Percentiles rank a stretch among this genome's conserved stretches.
Evolutionary conservation across 2,113 vertebrate genomes (phyloP).

Genomic region (Stigmatopora nigra): DNA sequence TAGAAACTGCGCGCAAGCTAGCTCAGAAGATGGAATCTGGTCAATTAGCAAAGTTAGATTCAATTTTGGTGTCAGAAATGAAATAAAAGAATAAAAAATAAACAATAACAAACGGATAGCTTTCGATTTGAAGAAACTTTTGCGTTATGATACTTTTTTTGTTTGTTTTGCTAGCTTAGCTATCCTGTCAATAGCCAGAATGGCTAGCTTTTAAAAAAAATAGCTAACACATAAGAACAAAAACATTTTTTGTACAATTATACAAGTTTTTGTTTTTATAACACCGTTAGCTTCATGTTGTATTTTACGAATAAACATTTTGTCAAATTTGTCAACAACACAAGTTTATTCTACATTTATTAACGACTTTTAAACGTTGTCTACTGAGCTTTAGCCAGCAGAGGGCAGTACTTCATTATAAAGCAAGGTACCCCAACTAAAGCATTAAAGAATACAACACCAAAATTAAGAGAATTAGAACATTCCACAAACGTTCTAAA

Average conservation of each 20-base stretch:
- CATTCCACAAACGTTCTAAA: too few relatives aligned
- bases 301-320: not conserved
- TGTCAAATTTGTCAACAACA: not conserved
- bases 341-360: not conserved
- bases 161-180: not conserved
- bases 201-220: too few relatives aligned
- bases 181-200: not conserved
- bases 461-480: too few relatives aligned
- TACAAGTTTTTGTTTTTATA: not conserved
- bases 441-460: not conserved
- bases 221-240: too few relatives aligned
- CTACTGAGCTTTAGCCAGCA: slow-evolving; percentile 21
- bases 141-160: not conserved
- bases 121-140: too few relatives aligned
- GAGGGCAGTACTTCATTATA: slow-evolving; percentile 24
- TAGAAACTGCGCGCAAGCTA: not conserved
- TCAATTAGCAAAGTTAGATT: too few relatives aligned
- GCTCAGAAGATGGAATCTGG: not conserved
- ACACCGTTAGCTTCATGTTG: not conserved
- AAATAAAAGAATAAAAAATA: too few relatives aligned
- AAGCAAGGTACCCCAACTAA: not conserved
- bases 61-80: too few relatives aligned
- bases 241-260: too few relatives aligned
- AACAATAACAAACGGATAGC: too few relatives aligned
- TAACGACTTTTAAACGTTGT: slow-evolving; percentile 1